These are phyloP conservation scores for Trichogramma pretiosum DNA, from an alignment of 1,140 invertebrate species.

Conservation along the genomic window DNA sequence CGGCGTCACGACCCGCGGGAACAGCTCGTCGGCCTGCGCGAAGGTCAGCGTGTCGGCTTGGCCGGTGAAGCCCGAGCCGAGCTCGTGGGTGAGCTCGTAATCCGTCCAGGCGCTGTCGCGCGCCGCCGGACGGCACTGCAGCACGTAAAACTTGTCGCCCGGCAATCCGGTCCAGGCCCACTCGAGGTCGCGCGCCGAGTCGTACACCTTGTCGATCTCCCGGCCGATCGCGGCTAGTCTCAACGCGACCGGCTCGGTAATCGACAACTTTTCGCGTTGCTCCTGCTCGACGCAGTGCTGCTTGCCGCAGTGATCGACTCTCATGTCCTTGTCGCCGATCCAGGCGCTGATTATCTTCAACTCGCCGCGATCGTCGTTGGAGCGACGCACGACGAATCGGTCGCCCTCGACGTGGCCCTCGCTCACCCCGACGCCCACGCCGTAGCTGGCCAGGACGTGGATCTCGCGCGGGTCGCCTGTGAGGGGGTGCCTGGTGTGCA, in stretches of 20 bases:
- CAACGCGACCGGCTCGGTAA: slow-evolving; percentile 46
- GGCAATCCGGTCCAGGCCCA: slow-evolving; percentile 53
- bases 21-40: slow-evolving; percentile 59
- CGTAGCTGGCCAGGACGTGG: slow-evolving; percentile 70
- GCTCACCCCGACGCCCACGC: slow-evolving; percentile 77
- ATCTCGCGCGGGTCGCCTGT: slow-evolving; percentile 58
- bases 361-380: too few relatives aligned
- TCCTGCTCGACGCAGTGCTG: slow-evolving; percentile 47
- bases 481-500: slow-evolving; percentile 70
- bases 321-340: slow-evolving; percentile 66
- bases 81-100: slow-evolving; percentile 64
- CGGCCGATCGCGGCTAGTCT: slow-evolving; percentile 50
- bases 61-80: slow-evolving; percentile 42
- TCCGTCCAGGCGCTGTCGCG: slow-evolving; percentile 59
- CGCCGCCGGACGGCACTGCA: slow-evolving; percentile 69
- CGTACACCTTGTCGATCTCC: slow-evolving; percentile 55
- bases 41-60: slow-evolving; percentile 46
- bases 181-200: slow-evolving; percentile 65
- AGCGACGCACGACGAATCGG: too few relatives aligned
- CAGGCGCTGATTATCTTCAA: too few relatives aligned
- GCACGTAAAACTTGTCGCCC: slow-evolving; percentile 54
- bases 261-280: slow-evolving; percentile 51
- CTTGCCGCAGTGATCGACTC: slow-evolving; percentile 49
- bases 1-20: slow-evolving; percentile 44
- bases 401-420: too few relatives aligned